Base-by-base conservation (phyloP, 1,140 invertebrate genomes). In the Aphidius gifuensis region DNA sequence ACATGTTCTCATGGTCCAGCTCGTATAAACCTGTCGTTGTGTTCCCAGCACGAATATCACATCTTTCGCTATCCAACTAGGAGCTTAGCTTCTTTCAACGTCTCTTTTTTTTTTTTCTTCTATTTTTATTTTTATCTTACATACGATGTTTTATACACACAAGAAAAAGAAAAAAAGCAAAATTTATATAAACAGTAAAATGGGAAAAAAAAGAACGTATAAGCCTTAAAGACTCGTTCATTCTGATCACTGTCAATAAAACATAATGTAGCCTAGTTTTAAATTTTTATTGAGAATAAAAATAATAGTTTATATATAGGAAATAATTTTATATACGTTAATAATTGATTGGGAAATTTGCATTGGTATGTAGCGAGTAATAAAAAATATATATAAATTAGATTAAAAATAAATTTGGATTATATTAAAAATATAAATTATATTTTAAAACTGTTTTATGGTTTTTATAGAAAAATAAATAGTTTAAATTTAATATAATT, bases 11-110 rank as follows among this genome's bases (percentile, higher is more conserved):
- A 56, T 55, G 53, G 50, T 61, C 53, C 60, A 42, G 51, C 61
- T 49, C 44, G 61, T 51, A 58, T 62, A 62, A 62, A 57, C 61
- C 51, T 46, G 39, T 46, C 48, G 61, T 62, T 62, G 61, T 62
- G 46, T 47, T 46, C 46, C 39, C 43, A 46, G 55, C 47, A 51
- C 61, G 55, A 46, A 57, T 57, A 62, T 58, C 45, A 38, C 61
- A 55, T 54, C 45, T 56, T 44, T 56, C 21, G 53, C n/a, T 38
- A 53, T 61, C 61, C 61, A 58, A 62, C 61, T 45, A 62, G 47
- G 54, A 45, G 55, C 61, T 62, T 62, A 62, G 53, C 54, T 62
- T 56, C 53, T 58, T 54, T 62, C 61, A 51, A 8, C 61, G 40
- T 62, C 46, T 62, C 23, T 62, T 62, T 62, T 62, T 62, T n/a